Base-by-base conservation (phyloP, 2,888 invertebrate species). In the Acronicta alni region DNA sequence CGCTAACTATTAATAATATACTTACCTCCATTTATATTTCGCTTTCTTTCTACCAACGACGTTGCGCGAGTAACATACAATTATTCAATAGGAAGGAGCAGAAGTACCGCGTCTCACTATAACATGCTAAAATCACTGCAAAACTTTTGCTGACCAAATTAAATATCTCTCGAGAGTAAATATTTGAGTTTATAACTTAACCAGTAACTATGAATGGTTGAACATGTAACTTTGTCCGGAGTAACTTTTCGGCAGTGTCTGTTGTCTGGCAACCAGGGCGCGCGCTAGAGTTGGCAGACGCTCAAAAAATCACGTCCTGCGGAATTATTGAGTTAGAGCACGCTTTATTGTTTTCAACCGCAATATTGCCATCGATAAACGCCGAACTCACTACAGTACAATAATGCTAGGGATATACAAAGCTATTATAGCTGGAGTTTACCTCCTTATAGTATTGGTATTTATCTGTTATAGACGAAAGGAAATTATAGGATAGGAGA, bases 1-100 rank as follows among this genome's bases (percentile, higher is more conserved):
- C 70, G 41, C 58, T 70, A 58, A 65, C 75, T 69, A 72, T 72
- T 76, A 68, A 74, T 76, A 77, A 72, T 74, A 76, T 59, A 67
- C 69, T 67, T 64, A 65, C 66, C 68, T 64, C 66, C 57, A 62
- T 72, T 75, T 75, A 67, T 75, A 75, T 60, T 69, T 72, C 66
- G 74, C 68, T 75, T 65, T 54, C 30, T 57, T 59, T 73, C 75
- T 58, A 58, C 23, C 47, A 41, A 48, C 54, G 58, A 48, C 54
- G 58, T 18, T 30, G 52, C 32, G 44, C 45, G 35, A 52, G 54
- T 44, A 41, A 20, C 30, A 49, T 57, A n/a, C 38, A 14, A 9
- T 45, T 16, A n/a, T 14, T 10, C 8, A 43, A 39, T 30, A 48
- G 37, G 26, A 45, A 30, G 16, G 26, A 16, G 35, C 66, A 67